A percentile compares a stretch with the other conserved stretches of the same genome.
These are phyloP conservation scores for Heterochromis multidens DNA, from an alignment of 2,113 vertebrate genomes.

Conservation along the genomic window DNA sequence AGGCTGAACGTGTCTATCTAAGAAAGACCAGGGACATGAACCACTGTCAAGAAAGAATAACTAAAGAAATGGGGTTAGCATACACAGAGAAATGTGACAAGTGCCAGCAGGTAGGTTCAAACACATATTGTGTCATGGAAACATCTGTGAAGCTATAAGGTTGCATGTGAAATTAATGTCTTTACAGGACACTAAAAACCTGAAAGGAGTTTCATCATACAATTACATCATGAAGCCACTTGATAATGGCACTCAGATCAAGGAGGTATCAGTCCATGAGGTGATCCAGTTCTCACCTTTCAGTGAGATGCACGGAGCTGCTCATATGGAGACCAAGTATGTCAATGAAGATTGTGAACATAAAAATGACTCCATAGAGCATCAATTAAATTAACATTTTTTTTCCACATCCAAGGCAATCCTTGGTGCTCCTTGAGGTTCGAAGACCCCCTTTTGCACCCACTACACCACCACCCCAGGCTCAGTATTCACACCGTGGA, in stretches of 20 bases:
- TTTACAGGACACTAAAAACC: constrained; percentile 72
- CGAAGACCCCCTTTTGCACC: constrained; percentile 16
- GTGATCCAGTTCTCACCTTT: constrained; percentile 79
- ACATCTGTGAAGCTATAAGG: background rate
- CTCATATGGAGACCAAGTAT: constrained; percentile 78
- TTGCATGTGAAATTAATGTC: too few species aligned
- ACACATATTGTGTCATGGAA: background rate
- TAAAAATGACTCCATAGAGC: background rate
- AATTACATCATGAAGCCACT: constrained; percentile 76
- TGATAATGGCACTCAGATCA: constrained; percentile 60
- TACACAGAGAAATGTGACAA: constrained; percentile 69
- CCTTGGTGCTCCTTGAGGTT: constrained; percentile 69
- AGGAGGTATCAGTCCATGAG: constrained; percentile 74
- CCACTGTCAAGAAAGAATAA: constrained; percentile 79
- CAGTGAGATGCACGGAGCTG: constrained; percentile 74
- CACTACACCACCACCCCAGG: background rate
- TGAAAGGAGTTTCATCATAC: constrained; percentile 75
- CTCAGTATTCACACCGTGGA: constrained; percentile 58
- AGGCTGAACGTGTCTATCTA: constrained; percentile 55
- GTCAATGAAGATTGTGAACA: background rate
- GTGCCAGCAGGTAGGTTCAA: constrained; percentile 61
- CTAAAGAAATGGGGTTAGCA: constrained; percentile 72
- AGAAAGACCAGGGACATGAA: constrained; percentile 81
- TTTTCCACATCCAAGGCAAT: constrained; percentile 67
- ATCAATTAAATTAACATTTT: background rate